Evolutionary conservation across 2,797 vertebrate genomes (phyloP).

Genomic region (Fundulus diaphanus): DNA sequence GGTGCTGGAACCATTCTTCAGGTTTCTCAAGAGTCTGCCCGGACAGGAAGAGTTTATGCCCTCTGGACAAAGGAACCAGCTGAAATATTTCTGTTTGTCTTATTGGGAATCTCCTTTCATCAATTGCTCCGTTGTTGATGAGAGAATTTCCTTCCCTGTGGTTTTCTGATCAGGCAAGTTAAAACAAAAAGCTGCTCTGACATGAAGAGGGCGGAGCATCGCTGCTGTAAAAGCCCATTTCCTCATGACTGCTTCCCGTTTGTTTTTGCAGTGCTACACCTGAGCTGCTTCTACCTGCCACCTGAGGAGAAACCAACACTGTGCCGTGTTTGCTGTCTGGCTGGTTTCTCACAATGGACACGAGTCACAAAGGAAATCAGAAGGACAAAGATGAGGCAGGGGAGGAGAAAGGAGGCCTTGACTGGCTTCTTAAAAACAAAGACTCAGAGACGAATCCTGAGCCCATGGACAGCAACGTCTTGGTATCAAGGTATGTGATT

Average conservation of each 20-base stretch:
- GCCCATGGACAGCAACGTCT: conserved; percentile 55
- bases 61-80: too few relatives aligned
- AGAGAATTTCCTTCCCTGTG: neutral
- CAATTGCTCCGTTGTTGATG: too few relatives aligned
- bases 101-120: too few relatives aligned
- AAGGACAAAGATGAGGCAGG: neutral
- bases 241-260: neutral
- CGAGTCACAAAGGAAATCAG: conserved; percentile 4
- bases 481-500: conserved; percentile 27
- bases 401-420: conserved; percentile 12
- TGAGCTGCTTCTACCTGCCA: neutral
- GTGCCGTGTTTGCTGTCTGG: too few relatives aligned
- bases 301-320: neutral
- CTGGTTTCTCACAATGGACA: neutral
- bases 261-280: conserved; percentile 25
- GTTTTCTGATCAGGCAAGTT: neutral
- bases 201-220: conserved; percentile 35
- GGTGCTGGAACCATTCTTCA: too few relatives aligned
- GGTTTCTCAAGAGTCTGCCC: too few relatives aligned
- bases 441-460: neutral
- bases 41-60: too few relatives aligned
- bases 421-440: conserved; percentile 39
- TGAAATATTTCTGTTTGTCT: too few relatives aligned
- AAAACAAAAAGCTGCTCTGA: neutral
- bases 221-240: conserved; percentile 10